Conservation (phyloP, 2,797 vertebrate species). For the Falco rusticolus region DNA sequence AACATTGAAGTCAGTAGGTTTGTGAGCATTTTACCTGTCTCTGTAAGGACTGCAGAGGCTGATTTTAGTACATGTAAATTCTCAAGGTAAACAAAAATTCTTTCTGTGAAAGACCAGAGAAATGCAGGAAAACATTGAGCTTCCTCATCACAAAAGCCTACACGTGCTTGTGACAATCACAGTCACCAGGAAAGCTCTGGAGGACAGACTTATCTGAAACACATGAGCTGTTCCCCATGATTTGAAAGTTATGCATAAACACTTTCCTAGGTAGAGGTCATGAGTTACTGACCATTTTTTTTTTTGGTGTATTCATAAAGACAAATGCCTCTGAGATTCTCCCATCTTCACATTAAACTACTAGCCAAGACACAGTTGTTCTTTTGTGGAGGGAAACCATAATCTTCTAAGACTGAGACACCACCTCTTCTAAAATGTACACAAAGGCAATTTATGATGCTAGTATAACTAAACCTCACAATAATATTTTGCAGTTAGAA, state of each 20-base stretch:
- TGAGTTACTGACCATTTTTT: not conserved
- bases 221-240: not conserved
- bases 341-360: not conserved
- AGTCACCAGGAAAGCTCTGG: not conserved
- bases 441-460: not conserved
- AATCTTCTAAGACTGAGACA: not conserved
- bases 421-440: not conserved
- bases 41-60: not conserved
- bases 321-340: not conserved
- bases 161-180: not conserved
- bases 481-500: not conserved
- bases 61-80: constrained; percentile 55
- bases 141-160: constrained; percentile 3
- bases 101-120: not conserved
- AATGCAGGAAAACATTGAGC: not conserved
- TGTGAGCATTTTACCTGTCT: not conserved
- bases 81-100: not conserved
- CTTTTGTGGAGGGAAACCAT: not conserved
- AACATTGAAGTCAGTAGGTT: not conserved
- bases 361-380: not conserved
- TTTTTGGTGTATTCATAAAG: not conserved
- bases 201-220: not conserved
- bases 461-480: not conserved
- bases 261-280: not conserved
- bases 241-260: not conserved